These are phyloP conservation scores for Philonicus albiceps DNA, from an alignment of 2,888 invertebrate genomes.

Conservation along the genomic window DNA sequence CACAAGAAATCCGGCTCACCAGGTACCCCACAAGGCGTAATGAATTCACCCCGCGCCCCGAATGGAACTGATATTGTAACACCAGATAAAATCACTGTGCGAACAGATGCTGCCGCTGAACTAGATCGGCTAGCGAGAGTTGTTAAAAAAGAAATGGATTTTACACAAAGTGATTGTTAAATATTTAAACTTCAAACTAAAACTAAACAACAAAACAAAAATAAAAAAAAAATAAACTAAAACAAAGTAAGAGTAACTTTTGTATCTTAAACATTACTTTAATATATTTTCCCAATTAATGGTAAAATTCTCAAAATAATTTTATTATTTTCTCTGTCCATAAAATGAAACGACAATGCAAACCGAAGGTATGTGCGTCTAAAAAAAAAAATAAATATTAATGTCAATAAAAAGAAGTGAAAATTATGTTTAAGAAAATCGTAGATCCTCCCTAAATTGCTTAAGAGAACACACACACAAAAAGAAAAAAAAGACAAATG, in stretches of 20 bases:
- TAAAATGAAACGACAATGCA: slow-evolving; percentile 3
- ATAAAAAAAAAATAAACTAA: neutral
- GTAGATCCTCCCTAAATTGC: neutral
- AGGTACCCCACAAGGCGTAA: slow-evolving; percentile 66
- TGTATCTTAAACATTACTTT: slow-evolving; percentile 26
- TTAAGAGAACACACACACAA: neutral
- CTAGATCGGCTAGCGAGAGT: slow-evolving; percentile 84
- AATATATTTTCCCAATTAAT: slow-evolving; percentile 32
- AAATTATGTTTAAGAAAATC: neutral
- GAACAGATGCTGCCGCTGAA: slow-evolving; percentile 92
- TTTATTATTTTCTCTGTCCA: slow-evolving; percentile 12
- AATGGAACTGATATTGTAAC: slow-evolving; percentile 58
- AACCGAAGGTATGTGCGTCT: neutral
- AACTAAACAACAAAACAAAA: neutral
- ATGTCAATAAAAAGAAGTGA: neutral
- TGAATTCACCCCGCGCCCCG: slow-evolving; percentile 59
- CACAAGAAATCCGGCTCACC: slow-evolving; percentile 89
- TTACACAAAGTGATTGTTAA: slow-evolving; percentile 63
- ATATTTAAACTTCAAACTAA: slow-evolving; percentile 14
- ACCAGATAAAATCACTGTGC: slow-evolving; percentile 74
- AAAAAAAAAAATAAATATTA: neutral
- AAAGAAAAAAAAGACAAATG: neutral
- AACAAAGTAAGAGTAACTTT: neutral
- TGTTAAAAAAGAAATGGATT: slow-evolving; percentile 63
- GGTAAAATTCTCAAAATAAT: slow-evolving; percentile 19